phyloP scores from a whole-genome alignment of 2,113 vertebrate genomes.

The Ptilonorhynchus violaceus region DNA sequence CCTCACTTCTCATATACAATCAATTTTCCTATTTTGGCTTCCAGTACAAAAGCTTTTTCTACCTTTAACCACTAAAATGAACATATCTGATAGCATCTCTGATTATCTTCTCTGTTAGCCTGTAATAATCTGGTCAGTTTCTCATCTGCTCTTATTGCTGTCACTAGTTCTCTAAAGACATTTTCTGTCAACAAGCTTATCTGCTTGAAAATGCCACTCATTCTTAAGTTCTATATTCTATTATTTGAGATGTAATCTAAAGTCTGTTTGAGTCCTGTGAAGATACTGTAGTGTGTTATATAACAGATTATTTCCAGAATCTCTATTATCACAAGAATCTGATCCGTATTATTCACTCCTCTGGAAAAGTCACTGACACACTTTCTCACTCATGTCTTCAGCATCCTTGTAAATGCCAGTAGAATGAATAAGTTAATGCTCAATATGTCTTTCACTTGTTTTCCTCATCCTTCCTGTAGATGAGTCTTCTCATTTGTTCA shows the following conservation, averaged over 20 bases:
- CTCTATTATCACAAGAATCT: neutral
- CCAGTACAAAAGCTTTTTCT: neutral
- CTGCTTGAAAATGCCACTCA: neutral
- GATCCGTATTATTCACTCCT: neutral
- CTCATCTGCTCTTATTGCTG: neutral
- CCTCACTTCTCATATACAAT: neutral
- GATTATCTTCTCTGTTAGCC: neutral
- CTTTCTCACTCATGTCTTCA: neutral
- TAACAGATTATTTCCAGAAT: neutral
- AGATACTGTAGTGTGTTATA: neutral
- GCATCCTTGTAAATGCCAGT: neutral
- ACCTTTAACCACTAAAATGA: neutral
- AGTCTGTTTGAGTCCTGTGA: neutral
- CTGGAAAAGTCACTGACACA: neutral
- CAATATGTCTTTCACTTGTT: neutral
- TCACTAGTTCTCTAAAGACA: neutral
- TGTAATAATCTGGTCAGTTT: neutral
- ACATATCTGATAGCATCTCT: neutral
- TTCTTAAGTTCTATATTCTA: neutral
- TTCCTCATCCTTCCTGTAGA: neutral
- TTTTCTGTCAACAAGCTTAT: neutral
- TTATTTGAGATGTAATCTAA: neutral
- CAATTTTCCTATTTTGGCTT: neutral
- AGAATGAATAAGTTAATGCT: neutral
- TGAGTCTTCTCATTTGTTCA: neutral